Evolutionary conservation across 2,797 vertebrate species (phyloP), one percentile per base, ranked within the genome.

Genomic region (Characodon lateralis): DNA sequence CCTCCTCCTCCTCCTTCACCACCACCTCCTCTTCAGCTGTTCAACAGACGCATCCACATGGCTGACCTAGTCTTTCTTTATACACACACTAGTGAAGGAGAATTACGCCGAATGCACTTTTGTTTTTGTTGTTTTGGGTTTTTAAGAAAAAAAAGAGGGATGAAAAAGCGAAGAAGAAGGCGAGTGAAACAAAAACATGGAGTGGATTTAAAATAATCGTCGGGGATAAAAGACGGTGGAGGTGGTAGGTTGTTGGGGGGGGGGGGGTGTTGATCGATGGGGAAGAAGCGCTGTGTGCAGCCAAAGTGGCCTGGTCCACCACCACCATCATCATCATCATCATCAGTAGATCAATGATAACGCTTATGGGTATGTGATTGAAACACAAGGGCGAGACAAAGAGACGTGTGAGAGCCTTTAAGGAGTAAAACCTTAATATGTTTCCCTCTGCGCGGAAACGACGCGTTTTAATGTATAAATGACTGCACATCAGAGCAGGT

Each of bases 11-110:
- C 90, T 85, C 93, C 92, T 68, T 88, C 90, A 87, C 91, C 91
- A 77, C 92, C 91, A 93, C 88, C 88, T 91, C 90, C 87, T 89
- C 92, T 95, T 94, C 92, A 96, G 96, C 95, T 94, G 95, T 96
- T 94, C 91, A 95, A 95, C 96, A 96, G 94, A 95, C 96, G 94
- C 95, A 95, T 96, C 96, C 97, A 96, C 97, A 96, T 96, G 97
- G 96, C 96, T 94, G 96, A 97, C 95, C 96, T 95, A 95, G 95
- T 96, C 96, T 93, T 95, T 91, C 94, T 96, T 95, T 95, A 94
- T 95, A 94, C 95, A 95, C 93, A 94, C 95, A 94, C 93, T 95
- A 93, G 93, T 94, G 93, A 93, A 89, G 94, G 93, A 96, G 93
- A 95, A 94, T 95, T 91, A 94, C 93, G 91, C 92, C 83, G 88